Conservation (phyloP, 2,113 vertebrate species). For the Oncorhynchus masou region DNA sequence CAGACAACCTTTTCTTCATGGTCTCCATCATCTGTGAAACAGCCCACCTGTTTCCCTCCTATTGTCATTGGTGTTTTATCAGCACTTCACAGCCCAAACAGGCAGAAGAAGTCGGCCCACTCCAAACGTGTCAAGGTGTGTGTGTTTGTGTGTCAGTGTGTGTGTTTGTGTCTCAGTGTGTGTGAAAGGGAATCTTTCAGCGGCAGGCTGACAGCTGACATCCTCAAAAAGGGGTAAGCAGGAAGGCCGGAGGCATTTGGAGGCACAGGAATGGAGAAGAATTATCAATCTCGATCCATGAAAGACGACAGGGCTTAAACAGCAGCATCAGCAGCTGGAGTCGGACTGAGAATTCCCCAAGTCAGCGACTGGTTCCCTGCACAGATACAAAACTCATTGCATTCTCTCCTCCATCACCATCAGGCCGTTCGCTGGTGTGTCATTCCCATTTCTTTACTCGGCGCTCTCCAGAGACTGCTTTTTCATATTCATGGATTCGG, state of each 20-base stretch:
- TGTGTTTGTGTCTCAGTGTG: not conserved
- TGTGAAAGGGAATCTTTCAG: slow-evolving; percentile 30
- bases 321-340: slow-evolving; percentile 40
- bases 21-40: slow-evolving; percentile 2
- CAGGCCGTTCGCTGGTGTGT: not conserved
- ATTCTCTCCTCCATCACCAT: slow-evolving; percentile 26
- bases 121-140: not conserved
- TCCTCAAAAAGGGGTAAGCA: slow-evolving; percentile 2
- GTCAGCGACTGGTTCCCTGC: slow-evolving; percentile 13
- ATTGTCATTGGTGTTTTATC: slow-evolving; percentile 40
- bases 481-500: slow-evolving; percentile 46
- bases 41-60: slow-evolving; percentile 20
- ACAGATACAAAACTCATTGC: slow-evolving; percentile 28
- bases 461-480: slow-evolving; percentile 10
- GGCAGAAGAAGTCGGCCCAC: not conserved
- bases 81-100: slow-evolving; percentile 31
- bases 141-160: not conserved
- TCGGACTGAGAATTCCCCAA: slow-evolving; percentile 23
- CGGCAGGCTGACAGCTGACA: slow-evolving; percentile 45
- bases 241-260: not conserved
- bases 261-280: slow-evolving; percentile 11
- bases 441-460: slow-evolving; percentile 38
- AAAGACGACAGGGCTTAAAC: slow-evolving; percentile 43
- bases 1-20: slow-evolving; percentile 5
- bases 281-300: slow-evolving; percentile 32